These are phyloP conservation scores for Orchestes rusci DNA, from an alignment of 2,888 invertebrate species.

Conservation along the genomic window DNA sequence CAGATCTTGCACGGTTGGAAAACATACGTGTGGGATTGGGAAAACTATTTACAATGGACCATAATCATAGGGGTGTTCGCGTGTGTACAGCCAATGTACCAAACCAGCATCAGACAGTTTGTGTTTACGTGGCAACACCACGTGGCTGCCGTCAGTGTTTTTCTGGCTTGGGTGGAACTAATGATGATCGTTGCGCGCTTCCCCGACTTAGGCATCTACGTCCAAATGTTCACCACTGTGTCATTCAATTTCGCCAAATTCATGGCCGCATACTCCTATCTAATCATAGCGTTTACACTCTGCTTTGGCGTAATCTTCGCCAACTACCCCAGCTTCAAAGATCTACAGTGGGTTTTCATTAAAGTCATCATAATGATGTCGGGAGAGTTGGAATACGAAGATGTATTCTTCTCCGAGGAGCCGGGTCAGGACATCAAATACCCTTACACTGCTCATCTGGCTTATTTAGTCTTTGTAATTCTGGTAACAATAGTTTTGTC, in stretches of 20 bases:
- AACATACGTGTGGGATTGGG: constrained; percentile 72
- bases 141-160: constrained; percentile 69
- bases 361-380: constrained; percentile 87
- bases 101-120: constrained; percentile 32
- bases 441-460: constrained; percentile 65
- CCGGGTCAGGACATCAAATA: constrained; percentile 42
- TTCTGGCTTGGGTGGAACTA: constrained; percentile 74
- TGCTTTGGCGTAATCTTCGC: constrained; percentile 78
- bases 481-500: constrained; percentile 76
- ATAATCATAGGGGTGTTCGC: constrained; percentile 66
- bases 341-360: constrained; percentile 56
- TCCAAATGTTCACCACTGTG: constrained; percentile 83
- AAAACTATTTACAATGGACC: constrained; percentile 77
- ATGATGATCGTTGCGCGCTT: constrained; percentile 83
- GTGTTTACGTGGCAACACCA: constrained; percentile 67
- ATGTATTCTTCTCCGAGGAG: constrained; percentile 60
- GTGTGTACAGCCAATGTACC: constrained; percentile 49
- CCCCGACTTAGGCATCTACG: constrained; percentile 77
- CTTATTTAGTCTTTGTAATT: constrained; percentile 70
- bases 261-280: constrained; percentile 70
- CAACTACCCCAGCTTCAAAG: constrained; percentile 63
- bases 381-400: constrained; percentile 78
- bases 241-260: constrained; percentile 78
- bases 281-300: constrained; percentile 72
- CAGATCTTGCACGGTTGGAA: constrained; percentile 65